phyloP scores from a whole-genome alignment of 2,888 invertebrate species.

The Cosmia trapezina region DNA sequence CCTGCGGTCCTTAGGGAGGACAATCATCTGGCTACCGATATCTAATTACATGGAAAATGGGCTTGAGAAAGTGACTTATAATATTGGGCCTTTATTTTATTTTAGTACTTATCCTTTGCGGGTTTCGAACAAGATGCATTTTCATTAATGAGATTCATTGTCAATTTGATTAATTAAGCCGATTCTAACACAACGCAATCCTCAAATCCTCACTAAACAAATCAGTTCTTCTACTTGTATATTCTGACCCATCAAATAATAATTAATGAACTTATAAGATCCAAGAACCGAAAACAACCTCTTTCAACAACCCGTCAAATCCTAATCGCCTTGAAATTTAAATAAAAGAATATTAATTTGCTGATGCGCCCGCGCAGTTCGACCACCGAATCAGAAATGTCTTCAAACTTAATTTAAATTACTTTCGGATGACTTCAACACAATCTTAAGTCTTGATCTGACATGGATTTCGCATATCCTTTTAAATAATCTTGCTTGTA shows the following conservation, averaged over 20 bases:
- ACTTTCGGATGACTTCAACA: conserved; percentile 40
- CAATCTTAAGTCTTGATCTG: conserved; percentile 52
- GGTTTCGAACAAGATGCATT: not conserved
- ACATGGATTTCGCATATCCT: conserved; percentile 43
- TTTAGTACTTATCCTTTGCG: conserved; percentile 2
- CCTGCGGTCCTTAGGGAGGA: conserved; percentile 51
- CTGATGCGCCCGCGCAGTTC: not conserved
- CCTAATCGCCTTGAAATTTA: conserved; percentile 18
- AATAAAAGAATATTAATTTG: conserved; percentile 7
- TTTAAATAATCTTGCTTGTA: conserved; percentile 57
- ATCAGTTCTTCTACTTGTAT: not conserved
- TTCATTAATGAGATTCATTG: not conserved
- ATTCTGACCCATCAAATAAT: not conserved
- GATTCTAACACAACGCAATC: not conserved
- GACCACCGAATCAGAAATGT: conserved; percentile 23
- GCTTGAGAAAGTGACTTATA: conserved; percentile 35
- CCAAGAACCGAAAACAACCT: not conserved
- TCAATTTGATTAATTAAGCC: not conserved
- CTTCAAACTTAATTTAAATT: conserved; percentile 47
- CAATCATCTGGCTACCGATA: conserved; percentile 56
- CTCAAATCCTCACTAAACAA: not conserved
- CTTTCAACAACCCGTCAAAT: conserved; percentile 19
- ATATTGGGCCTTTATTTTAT: not conserved
- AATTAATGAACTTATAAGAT: conserved; percentile 15
- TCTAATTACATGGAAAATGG: conserved; percentile 51